Evolutionary conservation across 2,888 invertebrate species (phyloP), one percentile per base, ranked within the genome.

Genomic region (Scaptomyza parva): DNA sequence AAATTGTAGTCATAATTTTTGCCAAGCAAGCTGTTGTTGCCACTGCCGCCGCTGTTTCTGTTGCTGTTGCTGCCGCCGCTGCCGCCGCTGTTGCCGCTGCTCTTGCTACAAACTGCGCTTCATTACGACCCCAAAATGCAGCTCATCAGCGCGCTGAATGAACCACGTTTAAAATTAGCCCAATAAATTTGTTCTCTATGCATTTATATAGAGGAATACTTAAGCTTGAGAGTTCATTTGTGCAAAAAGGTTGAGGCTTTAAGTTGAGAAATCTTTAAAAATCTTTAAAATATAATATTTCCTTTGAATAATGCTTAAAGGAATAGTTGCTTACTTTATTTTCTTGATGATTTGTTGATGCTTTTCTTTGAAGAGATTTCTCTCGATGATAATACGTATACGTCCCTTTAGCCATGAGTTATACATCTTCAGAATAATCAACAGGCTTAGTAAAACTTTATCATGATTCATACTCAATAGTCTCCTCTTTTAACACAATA

Each of bases 1-100:
- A 86, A 82, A 84, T 82, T 78, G 78, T 70, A 68, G 82, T 70
- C 87, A 85, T 85, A 85, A 85, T 78, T 82, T 37, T 78, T 63
- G 70, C 55, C 45, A 28, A 28, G n/a, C 73, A 52, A 64, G 61
- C 71, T n/a, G n/a, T n/a, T n/a, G n/a, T n/a, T n/a, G n/a, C n/a
- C n/a, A n/a, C n/a, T 70, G 77, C 59, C 48, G 47, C 44, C 17
- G 33, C n/a, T n/a, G 4, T 7, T 3, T 4, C 6, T 26, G 9
- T 2, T n/a, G 35, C 9, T 37, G 76, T 57, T 45, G 8, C 45
- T 8, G 22, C 48, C 65, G 77, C 59, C 48, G 47, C 44, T 70
- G 77, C 59, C 48, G 47, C 44, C 17, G 33, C n/a, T n/a, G 4
- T 7, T 3, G 26, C 6, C 7, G 9, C 7, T n/a, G 35, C 9